phyloP scores from a whole-genome alignment of 2,797 vertebrate species.

The Protosalanx chinensis region DNA sequence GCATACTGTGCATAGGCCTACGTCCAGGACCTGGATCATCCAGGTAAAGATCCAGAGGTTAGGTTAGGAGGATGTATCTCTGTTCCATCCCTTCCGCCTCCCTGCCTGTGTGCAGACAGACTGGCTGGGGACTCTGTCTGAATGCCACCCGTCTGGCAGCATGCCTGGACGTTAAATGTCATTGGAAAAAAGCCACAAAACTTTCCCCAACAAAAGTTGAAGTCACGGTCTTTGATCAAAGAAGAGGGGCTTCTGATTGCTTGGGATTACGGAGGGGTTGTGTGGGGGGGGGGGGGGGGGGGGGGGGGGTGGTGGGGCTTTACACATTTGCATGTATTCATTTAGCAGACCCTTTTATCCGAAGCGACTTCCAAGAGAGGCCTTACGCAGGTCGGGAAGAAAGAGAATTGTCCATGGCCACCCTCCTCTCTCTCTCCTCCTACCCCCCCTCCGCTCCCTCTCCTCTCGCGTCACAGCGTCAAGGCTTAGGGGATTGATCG shows the following conservation, averaged over 20 bases:
- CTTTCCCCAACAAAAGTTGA: not conserved
- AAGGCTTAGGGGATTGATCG: conserved; percentile 73
- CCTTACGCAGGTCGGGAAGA: too few relatives aligned
- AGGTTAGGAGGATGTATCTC: not conserved
- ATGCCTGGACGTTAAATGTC: conserved; percentile 25
- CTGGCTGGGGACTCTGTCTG: conserved; percentile 11
- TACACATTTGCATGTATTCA: too few relatives aligned
- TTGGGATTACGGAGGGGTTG: too few relatives aligned
- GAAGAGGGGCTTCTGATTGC: not conserved
- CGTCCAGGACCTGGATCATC: too few relatives aligned
- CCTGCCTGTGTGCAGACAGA: too few relatives aligned
- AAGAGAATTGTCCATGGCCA: too few relatives aligned
- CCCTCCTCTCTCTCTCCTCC: too few relatives aligned
- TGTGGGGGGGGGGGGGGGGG: too few relatives aligned
- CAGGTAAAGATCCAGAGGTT: not conserved
- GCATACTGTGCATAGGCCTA: too few relatives aligned
- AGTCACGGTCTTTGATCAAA: not conserved
- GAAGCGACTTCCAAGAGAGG: too few relatives aligned
- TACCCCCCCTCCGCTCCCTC: conserved; percentile 1
- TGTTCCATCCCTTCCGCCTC: not conserved
- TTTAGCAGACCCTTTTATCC: too few relatives aligned
- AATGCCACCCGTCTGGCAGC: conserved; percentile 22
- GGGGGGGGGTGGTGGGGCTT: too few relatives aligned
- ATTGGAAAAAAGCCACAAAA: conserved; percentile 17
- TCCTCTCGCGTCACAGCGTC: conserved; percentile 28